These are phyloP conservation scores for Synergus umbraculus DNA, from an alignment of 2,888 invertebrate species.

Conservation along the genomic window DNA sequence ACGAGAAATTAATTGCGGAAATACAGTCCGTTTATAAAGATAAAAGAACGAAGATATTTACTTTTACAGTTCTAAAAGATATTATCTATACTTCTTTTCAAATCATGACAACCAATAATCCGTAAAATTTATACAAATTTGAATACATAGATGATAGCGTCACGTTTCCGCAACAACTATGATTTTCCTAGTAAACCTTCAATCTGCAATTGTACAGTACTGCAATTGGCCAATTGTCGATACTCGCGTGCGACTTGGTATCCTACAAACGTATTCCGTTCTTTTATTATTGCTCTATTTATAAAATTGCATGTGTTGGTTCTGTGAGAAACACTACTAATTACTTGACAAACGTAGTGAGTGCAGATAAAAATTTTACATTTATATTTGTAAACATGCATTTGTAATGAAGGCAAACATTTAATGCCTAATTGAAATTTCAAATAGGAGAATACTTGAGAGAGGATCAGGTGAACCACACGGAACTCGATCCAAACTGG, in stretches of 20 bases:
- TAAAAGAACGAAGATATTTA: no score
- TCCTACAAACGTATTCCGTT: conserved; percentile 12
- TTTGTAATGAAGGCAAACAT: background rate
- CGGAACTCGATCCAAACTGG: conserved; percentile 23
- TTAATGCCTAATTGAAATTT: conserved; percentile 4
- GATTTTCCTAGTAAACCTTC: conserved; percentile 10
- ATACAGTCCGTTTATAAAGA: no score
- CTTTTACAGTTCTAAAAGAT: no score
- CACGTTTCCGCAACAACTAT: conserved; percentile 24
- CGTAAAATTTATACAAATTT: conserved; percentile 2
- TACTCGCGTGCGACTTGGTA: background rate
- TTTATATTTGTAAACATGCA: background rate
- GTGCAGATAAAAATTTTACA: background rate
- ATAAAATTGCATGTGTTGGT: no score
- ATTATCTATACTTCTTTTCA: no score
- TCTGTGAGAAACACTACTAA: background rate
- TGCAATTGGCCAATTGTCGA: background rate
- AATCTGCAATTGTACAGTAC: conserved; percentile 8
- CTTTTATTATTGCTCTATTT: background rate
- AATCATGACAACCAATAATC: background rate
- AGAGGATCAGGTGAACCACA: conserved; percentile 34
- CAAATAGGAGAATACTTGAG: conserved; percentile 8
- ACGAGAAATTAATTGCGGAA: no score
- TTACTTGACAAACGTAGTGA: background rate
- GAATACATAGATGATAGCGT: conserved; percentile 5